Conservation (phyloP, 2,797 vertebrate genomes). For the Taeniopygia guttata region DNA sequence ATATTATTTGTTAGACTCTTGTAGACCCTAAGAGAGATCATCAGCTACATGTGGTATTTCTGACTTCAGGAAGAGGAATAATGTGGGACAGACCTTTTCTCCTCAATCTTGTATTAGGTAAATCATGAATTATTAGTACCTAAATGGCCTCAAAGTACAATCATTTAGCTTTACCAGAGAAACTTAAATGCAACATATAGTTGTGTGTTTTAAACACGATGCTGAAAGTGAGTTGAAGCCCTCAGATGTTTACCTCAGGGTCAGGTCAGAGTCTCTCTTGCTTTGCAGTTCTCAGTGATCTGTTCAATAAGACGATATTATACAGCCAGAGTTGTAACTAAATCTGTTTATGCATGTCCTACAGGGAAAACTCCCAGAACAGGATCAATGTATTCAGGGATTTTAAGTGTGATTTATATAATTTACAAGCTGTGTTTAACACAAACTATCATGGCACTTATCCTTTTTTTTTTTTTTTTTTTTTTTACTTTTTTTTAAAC, state of each 20-base stretch:
- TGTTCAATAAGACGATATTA: background rate
- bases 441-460: background rate
- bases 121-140: background rate
- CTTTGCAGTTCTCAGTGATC: background rate
- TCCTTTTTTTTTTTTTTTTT: background rate
- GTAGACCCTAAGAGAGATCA: background rate
- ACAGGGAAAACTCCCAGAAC: slow-evolving; percentile 3
- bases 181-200: background rate
- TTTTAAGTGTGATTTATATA: slow-evolving; percentile 21
- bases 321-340: background rate
- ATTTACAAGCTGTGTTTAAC: slow-evolving; percentile 37
- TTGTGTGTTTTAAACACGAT: background rate
- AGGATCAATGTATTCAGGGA: background rate
- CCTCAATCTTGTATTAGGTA: background rate
- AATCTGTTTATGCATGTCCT: background rate
- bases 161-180: background rate
- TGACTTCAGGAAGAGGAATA: background rate
- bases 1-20: background rate
- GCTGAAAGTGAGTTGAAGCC: background rate
- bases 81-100: background rate
- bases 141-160: background rate
- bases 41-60: background rate
- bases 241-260: background rate
- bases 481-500: background rate
- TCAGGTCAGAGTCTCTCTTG: background rate